These are phyloP conservation scores for Tupaia tana DNA, from an alignment of 2,113 vertebrate species.

Conservation along the genomic window DNA sequence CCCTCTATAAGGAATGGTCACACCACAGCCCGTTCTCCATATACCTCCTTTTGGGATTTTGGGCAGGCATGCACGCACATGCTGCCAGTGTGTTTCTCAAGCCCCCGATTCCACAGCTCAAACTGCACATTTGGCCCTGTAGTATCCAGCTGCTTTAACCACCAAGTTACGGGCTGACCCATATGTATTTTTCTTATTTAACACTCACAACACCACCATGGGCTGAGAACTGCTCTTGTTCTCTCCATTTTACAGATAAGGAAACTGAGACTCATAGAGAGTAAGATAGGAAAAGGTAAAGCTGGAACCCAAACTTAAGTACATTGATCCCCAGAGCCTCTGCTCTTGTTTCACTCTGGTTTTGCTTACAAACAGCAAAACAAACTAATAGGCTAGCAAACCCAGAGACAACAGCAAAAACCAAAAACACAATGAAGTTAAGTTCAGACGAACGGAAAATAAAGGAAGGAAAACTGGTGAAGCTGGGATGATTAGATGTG, in stretches of 20 bases:
- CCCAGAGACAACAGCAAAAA: not conserved
- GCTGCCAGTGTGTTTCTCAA: too few species aligned
- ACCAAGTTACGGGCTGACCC: too few species aligned
- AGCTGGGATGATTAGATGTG: not conserved
- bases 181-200: not conserved
- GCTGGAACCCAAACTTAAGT: not conserved
- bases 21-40: too few species aligned
- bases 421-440: not conserved
- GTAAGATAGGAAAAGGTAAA: not conserved
- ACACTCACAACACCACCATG: not conserved
- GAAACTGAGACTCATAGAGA: constrained; percentile 31
- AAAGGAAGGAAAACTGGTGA: not conserved
- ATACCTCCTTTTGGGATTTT: too few species aligned
- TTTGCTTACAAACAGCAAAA: constrained; percentile 19
- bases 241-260: constrained; percentile 50
- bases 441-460: not conserved
- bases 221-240: not conserved
- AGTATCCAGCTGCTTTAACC: too few species aligned
- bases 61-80: too few species aligned
- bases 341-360: not conserved
- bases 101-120: too few species aligned
- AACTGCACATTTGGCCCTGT: not conserved
- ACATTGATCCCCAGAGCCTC: not conserved
- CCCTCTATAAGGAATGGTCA: too few species aligned
- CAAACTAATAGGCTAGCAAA: not conserved